Evolutionary conservation across 2,797 vertebrate genomes (phyloP), one percentile per base, ranked within the genome.

Genomic region (Typhlichthys subterraneus): DNA sequence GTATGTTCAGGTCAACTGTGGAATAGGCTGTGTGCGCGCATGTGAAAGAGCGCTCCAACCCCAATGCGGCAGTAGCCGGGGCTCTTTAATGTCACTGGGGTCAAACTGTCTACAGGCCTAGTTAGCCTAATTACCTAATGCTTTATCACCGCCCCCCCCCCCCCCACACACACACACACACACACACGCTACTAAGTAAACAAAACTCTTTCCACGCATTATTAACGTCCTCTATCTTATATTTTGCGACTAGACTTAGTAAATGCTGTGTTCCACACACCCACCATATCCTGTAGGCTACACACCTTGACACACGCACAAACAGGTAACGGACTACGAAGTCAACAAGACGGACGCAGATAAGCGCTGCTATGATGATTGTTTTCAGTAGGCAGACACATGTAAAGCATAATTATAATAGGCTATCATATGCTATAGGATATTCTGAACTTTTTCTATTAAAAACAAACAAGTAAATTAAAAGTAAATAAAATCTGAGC

Each of bases 61-160:
- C 65, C 79, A 81, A 59, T 77, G 80, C 87, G 71, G 84, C 85
- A 87, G 84, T 88, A 77, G 81, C 62, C 55, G 59, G 31, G n/a
- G 53, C 76, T 63, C 70, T 80, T 77, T 66, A 72, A 76, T 88
- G 89, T 92, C 83, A 73, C 91, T 90, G 96, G 96, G 96, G 96
- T 96, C 96, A 85, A 88, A 56, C 65, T 90, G 96, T 97, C 96
- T 96, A 82, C 87, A 83, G 85, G 74, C 89, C 91, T 87, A 87
- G 90, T 91, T 90, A 92, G 88, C 80, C 88, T 90, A 92, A 93
- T 93, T 91, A 92, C 91, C 91, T 89, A 83, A 87, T 81, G 85
- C 84, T 88, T 89, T 87, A 88, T 87, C 86, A 81, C 88, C 79
- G 66, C 83, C 72, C 82, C 80, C 81, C 76, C 72, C 47, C 63